Percentiles rank a stretch among this genome's conserved stretches.
Evolutionary conservation across 2,113 vertebrate genomes (phyloP).

Genomic region (Dendropsophus ebraccatus): DNA sequence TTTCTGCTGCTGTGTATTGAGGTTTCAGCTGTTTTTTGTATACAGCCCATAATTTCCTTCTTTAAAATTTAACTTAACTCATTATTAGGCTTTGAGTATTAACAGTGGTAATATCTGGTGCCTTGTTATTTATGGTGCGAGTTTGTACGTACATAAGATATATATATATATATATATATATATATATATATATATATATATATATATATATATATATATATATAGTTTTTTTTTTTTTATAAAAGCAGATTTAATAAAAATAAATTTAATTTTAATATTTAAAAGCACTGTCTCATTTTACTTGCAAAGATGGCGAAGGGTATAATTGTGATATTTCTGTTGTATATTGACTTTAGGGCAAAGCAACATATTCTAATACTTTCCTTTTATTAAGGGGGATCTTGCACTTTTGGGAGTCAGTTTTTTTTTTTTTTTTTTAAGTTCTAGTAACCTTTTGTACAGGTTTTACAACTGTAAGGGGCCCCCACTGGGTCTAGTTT

Average conservation of each 20-base stretch:
- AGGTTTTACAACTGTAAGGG: too few relatives aligned
- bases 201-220: neutral
- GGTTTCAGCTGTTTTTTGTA: conserved; percentile 82
- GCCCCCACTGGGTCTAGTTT: too few relatives aligned
- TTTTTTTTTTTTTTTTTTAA: too few relatives aligned
- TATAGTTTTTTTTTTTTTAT: neutral
- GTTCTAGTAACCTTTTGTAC: too few relatives aligned
- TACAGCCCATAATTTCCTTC: conserved; percentile 78
- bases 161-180: neutral
- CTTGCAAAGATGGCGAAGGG: too few relatives aligned
- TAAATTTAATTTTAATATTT: too few relatives aligned
- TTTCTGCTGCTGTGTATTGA: conserved; percentile 80
- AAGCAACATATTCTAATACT: too few relatives aligned
- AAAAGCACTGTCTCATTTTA: too few relatives aligned
- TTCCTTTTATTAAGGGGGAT: too few relatives aligned
- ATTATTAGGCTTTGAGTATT: conserved; percentile 89
- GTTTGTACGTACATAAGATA: neutral
- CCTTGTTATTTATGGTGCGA: neutral
- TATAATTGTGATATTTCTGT: too few relatives aligned
- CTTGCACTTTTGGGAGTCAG: too few relatives aligned
- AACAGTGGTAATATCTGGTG: conserved; percentile 73
- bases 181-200: neutral
- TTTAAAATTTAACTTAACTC: conserved; percentile 90
- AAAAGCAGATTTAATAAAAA: neutral
- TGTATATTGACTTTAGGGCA: too few relatives aligned